Conservation (phyloP, 2,113 vertebrate genomes). For the Salvelinus namaycush region DNA sequence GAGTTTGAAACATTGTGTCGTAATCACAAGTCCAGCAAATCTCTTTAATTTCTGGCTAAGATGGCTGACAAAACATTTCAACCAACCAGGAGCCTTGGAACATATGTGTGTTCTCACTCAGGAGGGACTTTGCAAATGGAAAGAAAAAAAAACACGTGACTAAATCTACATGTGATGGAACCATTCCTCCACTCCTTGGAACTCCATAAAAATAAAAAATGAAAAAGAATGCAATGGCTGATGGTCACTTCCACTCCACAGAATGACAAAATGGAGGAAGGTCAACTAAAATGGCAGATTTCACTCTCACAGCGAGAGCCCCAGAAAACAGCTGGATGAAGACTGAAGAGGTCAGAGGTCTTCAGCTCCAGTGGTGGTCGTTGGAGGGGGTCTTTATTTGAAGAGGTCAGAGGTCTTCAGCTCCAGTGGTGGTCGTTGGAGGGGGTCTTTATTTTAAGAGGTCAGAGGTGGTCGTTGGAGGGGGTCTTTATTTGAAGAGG, state of each 20-base stretch:
- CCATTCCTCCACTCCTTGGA: constrained; percentile 62
- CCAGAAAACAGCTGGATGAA: too few relatives aligned
- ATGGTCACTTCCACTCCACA: constrained; percentile 7
- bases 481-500: constrained; percentile 20
- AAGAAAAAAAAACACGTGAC: constrained; percentile 38
- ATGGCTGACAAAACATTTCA: constrained; percentile 54
- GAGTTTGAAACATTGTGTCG: constrained; percentile 45
- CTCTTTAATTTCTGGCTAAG: constrained; percentile 46
- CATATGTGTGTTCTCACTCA: constrained; percentile 44
- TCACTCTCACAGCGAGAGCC: too few relatives aligned
- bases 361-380: too few relatives aligned
- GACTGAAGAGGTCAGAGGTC: too few relatives aligned
- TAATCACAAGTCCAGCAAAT: constrained; percentile 66
- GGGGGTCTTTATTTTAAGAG: too few relatives aligned
- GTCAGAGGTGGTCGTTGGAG: too few relatives aligned
- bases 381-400: too few relatives aligned
- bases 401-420: too few relatives aligned
- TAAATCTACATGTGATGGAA: constrained; percentile 56
- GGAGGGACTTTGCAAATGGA: constrained; percentile 49
- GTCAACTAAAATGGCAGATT: too few relatives aligned
- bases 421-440: too few relatives aligned
- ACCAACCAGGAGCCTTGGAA: constrained; percentile 55
- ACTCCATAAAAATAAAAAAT: constrained; percentile 55
- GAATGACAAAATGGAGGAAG: too few relatives aligned
- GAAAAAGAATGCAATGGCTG: constrained; percentile 65